Evolutionary conservation across 1,140 invertebrate species (phyloP), one percentile per base, ranked within the genome.

Genomic region (Gerris buenoi): DNA sequence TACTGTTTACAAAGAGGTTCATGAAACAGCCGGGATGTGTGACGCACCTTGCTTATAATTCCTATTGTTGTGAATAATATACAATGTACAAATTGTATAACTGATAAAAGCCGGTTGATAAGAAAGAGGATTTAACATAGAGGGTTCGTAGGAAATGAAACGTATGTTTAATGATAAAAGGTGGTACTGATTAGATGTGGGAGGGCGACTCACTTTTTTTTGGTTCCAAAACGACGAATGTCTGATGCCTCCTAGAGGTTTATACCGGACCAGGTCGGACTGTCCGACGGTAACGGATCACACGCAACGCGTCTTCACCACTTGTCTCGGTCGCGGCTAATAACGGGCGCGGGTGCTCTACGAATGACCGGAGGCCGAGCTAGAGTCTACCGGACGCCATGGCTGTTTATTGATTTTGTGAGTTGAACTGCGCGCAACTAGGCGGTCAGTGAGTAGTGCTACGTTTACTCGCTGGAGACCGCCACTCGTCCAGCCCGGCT

Each of bases 351-450:
- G 5, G 22, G 23, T 60, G 23, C n/a, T 13, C 3, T 25, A 25
- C n/a, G 3, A 27, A 13, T n/a, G 61, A 26, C n/a, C 61, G n/a
- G 10, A 26, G 5, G n/a, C 25, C 61, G 25, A 63, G 10, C 25
- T 25, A 22, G 61, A 60, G 25, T 28, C 15, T n/a, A 61, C 68
- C 46, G 65, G 68, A 64, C 68, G 68, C 68, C 68, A 68, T 68
- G 29, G 65, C 65, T 68, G 68, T 68, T 68, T 68, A 68, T 68
- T 68, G 68, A 68, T 68, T 68, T 65, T 65, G 13, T 23, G 13
- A 10, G 26, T 27, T 5, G 26, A 26, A 57, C n/a, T n/a, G 27
- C n/a, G 61, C 22, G 61, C 61, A 25, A n/a, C 61, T 25, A 23
- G 61, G 5, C n/a, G 61, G 61, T 25, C 61, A 46, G 33, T 46